Evolutionary conservation across 2,797 vertebrate species (phyloP), one percentile per base, ranked within the genome.

Genomic region (Geotrypetes seraphini): DNA sequence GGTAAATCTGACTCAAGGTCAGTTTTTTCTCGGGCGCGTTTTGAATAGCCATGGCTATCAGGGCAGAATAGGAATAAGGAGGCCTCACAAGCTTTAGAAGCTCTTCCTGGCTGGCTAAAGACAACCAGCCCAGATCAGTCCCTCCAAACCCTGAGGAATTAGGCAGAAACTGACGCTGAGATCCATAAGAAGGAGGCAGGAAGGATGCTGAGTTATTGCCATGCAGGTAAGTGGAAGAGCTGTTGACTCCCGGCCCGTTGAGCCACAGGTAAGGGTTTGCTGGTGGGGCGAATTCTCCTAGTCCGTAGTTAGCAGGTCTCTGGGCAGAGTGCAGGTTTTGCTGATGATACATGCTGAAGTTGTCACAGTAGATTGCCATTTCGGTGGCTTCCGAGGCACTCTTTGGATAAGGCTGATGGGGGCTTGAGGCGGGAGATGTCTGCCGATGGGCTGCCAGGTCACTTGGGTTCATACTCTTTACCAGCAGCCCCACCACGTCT

Each of bases 21-120:
- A 97, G 83, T 55, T 90, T 92, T 66, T 90, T 90, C 28, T 93
- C 94, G 24, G 89, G 92, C 11, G 93, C 86, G 32, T 87, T 93
- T 73, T 98, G 94, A 68, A 98, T 96, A 47, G 95, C 92, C 94
- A 98, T 98, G 64, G 95, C 94, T 39, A 98, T 98, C 36, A 98
- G 88, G 16, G 95, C 95, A 0, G 95, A 98, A 76, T 98, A 98
- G 1, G 94, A 98, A 65, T 97, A 98, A 0, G 93, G 95, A 4
- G 95, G 95, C n/a, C 93, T 81, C 40, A 96, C 92, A 58, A 97
- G 68, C 71, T 93, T 93, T 62, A 96, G 78, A 59, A 96, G 82
- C 65, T 96, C 93, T 81, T 96, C 92, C 66, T 92, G 93, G 60
- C 88, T 89, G 45, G 90, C 86, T 65, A 93, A 78, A 31, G 92